These are phyloP conservation scores for Nesometra sesokonis DNA, from an alignment of 35 echinoderm and acorn worm genomes.

Conservation along the genomic window DNA sequence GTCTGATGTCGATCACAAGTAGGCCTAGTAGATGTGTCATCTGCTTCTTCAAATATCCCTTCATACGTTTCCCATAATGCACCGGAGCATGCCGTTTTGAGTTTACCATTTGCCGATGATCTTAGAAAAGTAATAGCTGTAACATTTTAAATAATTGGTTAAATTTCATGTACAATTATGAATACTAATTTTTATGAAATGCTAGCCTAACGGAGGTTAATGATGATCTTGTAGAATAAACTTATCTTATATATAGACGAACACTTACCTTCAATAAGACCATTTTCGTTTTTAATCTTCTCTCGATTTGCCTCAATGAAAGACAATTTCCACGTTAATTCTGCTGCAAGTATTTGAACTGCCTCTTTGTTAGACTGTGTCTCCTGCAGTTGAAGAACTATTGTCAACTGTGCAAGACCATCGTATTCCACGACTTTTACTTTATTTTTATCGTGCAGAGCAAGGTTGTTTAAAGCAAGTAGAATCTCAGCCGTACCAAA, in stretches of 20 bases:
- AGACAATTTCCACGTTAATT: conserved; percentile 62
- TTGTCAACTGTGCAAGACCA: conserved; percentile 4
- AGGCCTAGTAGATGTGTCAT: background rate
- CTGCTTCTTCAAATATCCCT: background rate
- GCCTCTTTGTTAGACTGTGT: background rate
- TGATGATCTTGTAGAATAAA: too few relatives aligned
- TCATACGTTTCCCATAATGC: conserved; percentile 71
- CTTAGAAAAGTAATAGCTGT: background rate
- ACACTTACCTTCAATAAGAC: conserved; percentile 56
- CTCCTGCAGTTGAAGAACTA: conserved; percentile 37
- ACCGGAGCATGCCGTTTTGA: conserved; percentile 39
- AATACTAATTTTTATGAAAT: too few relatives aligned
- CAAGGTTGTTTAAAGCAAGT: conserved; percentile 69
- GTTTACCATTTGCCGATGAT: background rate
- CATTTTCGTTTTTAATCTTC: conserved; percentile 38
- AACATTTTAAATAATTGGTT: too few relatives aligned
- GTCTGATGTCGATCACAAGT: background rate
- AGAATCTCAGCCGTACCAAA: conserved; percentile 63
- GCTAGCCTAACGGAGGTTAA: too few relatives aligned
- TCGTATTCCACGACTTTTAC: conserved; percentile 64
- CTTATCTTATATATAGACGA: too few relatives aligned
- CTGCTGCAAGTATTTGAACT: conserved; percentile 48
- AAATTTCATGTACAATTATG: too few relatives aligned
- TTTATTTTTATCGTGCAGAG: conserved; percentile 78
- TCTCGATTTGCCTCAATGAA: conserved; percentile 54